Conservation (phyloP, 2,113 vertebrate genomes). For the Pluvialis apricaria region DNA sequence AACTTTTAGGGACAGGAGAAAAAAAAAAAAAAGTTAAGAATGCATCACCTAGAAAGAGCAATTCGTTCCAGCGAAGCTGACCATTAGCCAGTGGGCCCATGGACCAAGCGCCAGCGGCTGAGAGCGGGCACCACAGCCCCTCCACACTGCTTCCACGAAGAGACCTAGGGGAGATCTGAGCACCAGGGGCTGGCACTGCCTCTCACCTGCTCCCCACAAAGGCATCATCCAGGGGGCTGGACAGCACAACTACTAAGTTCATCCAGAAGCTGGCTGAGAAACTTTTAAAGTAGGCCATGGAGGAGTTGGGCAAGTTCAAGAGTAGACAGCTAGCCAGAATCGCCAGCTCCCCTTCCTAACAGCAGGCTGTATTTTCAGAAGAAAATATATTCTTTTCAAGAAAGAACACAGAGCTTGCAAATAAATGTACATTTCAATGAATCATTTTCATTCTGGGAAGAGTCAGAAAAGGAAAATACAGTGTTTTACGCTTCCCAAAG, state of each 20-base stretch:
- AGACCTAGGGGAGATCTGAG: not conserved
- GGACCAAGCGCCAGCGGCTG: no score
- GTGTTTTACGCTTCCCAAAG: not conserved
- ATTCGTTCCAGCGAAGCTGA: not conserved
- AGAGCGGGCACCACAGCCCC: no score
- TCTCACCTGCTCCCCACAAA: not conserved
- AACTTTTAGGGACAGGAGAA: not conserved
- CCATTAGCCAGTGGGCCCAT: not conserved
- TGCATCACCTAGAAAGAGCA: not conserved
- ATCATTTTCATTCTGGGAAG: not conserved
- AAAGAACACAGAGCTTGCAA: not conserved
- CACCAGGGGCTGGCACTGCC: not conserved
- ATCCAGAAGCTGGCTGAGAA: not conserved
- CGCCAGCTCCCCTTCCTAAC: not conserved
- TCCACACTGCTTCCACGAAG: rapidly evolving
- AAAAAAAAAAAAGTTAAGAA: not conserved
- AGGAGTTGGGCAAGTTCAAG: not conserved
- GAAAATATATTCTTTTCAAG: not conserved
- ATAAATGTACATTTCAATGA: not conserved
- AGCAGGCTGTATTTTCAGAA: not conserved
- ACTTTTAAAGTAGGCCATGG: not conserved
- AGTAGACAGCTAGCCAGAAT: not conserved
- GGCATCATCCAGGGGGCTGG: not conserved
- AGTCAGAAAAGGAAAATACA: not conserved
- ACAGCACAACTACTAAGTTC: not conserved